Conservation (phyloP, 2,113 vertebrate species). For the Limnothrissa miodon region DNA sequence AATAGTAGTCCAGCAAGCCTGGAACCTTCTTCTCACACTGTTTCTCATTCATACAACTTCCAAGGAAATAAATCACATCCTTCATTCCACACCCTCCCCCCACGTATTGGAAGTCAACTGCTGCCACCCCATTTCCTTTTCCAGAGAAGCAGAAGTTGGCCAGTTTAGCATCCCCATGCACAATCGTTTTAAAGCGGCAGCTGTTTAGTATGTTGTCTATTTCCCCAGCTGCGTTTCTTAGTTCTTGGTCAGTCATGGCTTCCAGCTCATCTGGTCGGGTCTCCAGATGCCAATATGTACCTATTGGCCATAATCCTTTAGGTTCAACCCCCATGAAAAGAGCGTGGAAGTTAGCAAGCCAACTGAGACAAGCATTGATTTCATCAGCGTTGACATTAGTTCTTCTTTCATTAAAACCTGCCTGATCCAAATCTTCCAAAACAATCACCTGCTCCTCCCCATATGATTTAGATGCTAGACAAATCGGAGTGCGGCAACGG, state of each 20-base stretch:
- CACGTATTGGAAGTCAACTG: conserved; percentile 76
- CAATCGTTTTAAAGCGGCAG: conserved; percentile 68
- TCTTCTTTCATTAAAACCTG: conserved; percentile 66
- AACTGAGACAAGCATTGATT: conserved; percentile 66
- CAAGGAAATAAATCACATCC: conserved; percentile 70
- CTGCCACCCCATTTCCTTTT: conserved; percentile 58
- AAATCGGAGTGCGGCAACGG: conserved; percentile 61
- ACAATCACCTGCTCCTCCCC: conserved; percentile 74
- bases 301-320: conserved; percentile 68
- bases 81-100: conserved; percentile 77
- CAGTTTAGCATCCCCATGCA: conserved; percentile 74
- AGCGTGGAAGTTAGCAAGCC: conserved; percentile 74
- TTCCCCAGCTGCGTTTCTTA: conserved; percentile 62
- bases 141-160: conserved; percentile 75
- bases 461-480: conserved; percentile 62
- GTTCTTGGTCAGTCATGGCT: conserved; percentile 58
- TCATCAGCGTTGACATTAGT: conserved; percentile 60
- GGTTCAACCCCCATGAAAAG: conserved; percentile 64
- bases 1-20: conserved; percentile 64
- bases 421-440: conserved; percentile 71
- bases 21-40: conserved; percentile 66
- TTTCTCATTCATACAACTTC: conserved; percentile 69
- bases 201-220: conserved; percentile 64
- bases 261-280: conserved; percentile 73
- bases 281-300: conserved; percentile 77